Percentiles rank a stretch among this genome's conserved stretches.
Conservation (phyloP, 92 coral and sea anemone species). For the Umimayanthus kanabou region DNA sequence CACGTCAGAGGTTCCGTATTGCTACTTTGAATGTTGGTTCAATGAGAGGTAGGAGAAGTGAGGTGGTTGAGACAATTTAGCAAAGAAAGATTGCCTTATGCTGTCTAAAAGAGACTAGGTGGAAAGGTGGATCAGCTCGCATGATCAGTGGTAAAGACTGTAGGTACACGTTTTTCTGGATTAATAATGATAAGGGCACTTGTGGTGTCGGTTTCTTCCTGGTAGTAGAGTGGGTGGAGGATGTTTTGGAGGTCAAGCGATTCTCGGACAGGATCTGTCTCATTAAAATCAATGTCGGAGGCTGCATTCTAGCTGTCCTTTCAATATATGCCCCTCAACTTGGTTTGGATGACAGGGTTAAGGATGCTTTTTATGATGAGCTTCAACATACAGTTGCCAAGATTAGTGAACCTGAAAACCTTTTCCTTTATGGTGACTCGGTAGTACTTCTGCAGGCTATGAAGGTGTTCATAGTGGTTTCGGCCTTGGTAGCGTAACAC, state of each 20-base stretch:
- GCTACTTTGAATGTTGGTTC: constrained; percentile 48
- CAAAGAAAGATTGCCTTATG: constrained; percentile 24
- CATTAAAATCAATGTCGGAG: constrained; percentile 8
- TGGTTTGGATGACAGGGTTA: constrained; percentile 10
- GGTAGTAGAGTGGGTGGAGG: constrained; percentile 42
- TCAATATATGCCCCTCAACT: constrained; percentile 21
- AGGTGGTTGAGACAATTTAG: constrained; percentile 41
- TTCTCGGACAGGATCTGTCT: neutral
- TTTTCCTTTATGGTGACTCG: constrained; percentile 32
- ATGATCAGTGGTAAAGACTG: constrained; percentile 35
- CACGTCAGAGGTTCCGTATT: neutral
- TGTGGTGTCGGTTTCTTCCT: constrained; percentile 44
- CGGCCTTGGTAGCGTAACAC: constrained; percentile 38
- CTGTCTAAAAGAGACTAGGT: constrained; percentile 43
- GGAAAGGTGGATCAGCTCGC: constrained; percentile 43
- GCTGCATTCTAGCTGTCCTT: neutral
- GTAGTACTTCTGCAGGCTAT: constrained; percentile 32
- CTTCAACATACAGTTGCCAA: neutral
- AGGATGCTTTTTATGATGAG: constrained; percentile 11
- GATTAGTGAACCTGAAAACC: neutral
- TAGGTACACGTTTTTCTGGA: constrained; percentile 45
- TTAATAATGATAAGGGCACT: constrained; percentile 32
- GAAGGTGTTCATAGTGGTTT: constrained; percentile 53
- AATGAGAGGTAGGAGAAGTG: constrained; percentile 36
- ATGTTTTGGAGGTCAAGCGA: constrained; percentile 19